Evolutionary conservation across 2,888 invertebrate genomes (phyloP).

Genomic region (Tipula confusa): DNA sequence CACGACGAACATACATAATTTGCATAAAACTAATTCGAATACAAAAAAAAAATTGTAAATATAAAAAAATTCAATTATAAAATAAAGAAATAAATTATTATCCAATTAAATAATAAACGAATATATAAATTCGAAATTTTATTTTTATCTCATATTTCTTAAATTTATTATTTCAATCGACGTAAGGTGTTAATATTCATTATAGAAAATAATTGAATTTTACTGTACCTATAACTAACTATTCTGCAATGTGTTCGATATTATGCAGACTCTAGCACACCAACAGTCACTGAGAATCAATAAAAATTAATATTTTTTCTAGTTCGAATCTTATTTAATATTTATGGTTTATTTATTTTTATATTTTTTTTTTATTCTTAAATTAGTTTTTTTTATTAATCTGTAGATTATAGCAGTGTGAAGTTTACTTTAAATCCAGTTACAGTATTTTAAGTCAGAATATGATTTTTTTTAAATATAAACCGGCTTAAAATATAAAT

Average conservation of each 20-base stretch:
- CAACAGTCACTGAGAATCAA: not conserved
- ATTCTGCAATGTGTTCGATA: too few relatives aligned
- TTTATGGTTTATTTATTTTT: constrained; percentile 4
- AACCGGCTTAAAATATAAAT: too few relatives aligned
- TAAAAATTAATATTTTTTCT: not conserved
- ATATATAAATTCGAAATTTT: not conserved
- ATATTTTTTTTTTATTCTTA: not conserved
- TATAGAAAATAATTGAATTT: not conserved
- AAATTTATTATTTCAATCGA: constrained; percentile 1
- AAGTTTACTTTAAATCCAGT: too few relatives aligned
- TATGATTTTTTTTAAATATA: too few relatives aligned
- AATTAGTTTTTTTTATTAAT: not conserved
- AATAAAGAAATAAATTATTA: not conserved
- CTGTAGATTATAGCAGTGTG: too few relatives aligned
- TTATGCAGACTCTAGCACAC: not conserved
- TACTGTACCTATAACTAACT: not conserved
- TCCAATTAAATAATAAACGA: not conserved
- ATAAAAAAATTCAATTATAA: not conserved
- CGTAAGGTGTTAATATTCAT: not conserved
- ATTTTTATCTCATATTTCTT: not conserved
- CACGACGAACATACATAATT: not conserved
- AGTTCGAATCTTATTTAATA: constrained; percentile 7
- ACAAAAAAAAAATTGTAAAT: too few relatives aligned
- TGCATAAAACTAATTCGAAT: not conserved
- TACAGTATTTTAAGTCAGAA: too few relatives aligned